These are phyloP conservation scores for Fulmarus glacialis DNA, from an alignment of 2,113 vertebrate genomes.

Conservation along the genomic window DNA sequence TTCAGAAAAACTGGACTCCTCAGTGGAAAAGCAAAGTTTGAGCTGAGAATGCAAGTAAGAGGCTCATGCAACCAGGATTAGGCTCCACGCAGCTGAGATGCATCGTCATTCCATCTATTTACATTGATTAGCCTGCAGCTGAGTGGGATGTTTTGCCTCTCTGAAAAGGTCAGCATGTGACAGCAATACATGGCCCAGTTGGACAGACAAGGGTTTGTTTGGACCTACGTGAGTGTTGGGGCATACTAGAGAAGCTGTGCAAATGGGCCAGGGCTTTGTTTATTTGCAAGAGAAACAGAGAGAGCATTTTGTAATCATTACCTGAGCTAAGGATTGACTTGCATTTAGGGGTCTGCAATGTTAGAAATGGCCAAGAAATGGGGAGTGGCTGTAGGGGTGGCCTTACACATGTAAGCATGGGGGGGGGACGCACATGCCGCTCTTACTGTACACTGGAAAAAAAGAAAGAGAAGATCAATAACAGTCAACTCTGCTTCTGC, in stretches of 20 bases:
- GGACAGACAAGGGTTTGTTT: not conserved
- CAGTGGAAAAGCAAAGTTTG: not conserved
- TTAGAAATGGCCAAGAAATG: not conserved
- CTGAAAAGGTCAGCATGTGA: not conserved
- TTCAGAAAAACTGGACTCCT: not conserved
- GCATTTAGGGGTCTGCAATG: not conserved
- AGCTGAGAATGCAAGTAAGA: not conserved
- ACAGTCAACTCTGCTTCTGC: not conserved
- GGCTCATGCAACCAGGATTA: not conserved
- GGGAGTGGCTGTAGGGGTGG: not conserved
- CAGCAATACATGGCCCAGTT: not conserved
- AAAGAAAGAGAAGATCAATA: not conserved
- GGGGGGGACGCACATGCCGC: fast-evolving
- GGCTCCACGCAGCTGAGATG: not conserved
- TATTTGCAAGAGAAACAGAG: not conserved
- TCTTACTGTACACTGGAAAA: not conserved
- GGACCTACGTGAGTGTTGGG: not conserved
- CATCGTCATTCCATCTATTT: fast-evolving
- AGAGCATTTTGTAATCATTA: not conserved
- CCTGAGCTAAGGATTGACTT: not conserved
- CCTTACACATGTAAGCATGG: fast-evolving
- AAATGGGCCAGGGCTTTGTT: not conserved
- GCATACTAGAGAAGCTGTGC: not conserved
- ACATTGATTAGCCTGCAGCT: not conserved
- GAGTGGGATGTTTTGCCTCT: not conserved